Base-by-base conservation (phyloP, 64 coral and sea anemone species). In the Montipora efflorescens region DNA sequence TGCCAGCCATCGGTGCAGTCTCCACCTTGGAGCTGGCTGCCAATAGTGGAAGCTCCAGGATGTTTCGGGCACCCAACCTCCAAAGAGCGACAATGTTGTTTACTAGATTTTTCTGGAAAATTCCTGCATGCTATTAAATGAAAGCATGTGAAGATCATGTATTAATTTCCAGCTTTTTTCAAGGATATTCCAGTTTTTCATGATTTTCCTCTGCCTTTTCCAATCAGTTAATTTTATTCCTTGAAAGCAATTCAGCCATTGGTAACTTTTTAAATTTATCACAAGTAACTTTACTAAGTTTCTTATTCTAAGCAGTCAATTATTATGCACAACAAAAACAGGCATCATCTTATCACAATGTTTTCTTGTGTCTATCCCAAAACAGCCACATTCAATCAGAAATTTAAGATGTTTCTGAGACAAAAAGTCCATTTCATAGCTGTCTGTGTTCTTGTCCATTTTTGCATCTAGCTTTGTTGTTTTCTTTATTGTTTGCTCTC, bases 401-500 rank as follows among this genome's bases (percentile, higher is more conserved):
- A 67, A 67, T 67, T 13, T 55, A 6, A 55, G 52, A 55, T 55
- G 52, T 55, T 55, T 67, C 16, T 67, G 62, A 67, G 62, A 67
- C 62, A 67, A 67, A 67, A 67, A 67, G 62, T 67, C 62, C 6
- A 55, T 55, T 55, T 55, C 44, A 78, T 78, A 78, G 76, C 76
- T 78, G 46, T 78, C 46, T 78, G 14, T 47, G 76, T 78, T 78
- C 76, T 49, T 78, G 76, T 48, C 76, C 76, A 71, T 71, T 71
- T 78, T 78, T 78, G 46, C 47, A 78, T 78, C 46, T 78, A 46
- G 76, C 47, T 47, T 78, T 78, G 46, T 76, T 76, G 71, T 76
- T 76, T 76, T 47, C 14, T 50, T 78, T 7, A 71, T 71, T 78
- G 47, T 47, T 78, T 78, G 76, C 45, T 47, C 76, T 78, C 4